Base-by-base conservation (phyloP, 2,113 vertebrate genomes). In the Panurus biarmicus region DNA sequence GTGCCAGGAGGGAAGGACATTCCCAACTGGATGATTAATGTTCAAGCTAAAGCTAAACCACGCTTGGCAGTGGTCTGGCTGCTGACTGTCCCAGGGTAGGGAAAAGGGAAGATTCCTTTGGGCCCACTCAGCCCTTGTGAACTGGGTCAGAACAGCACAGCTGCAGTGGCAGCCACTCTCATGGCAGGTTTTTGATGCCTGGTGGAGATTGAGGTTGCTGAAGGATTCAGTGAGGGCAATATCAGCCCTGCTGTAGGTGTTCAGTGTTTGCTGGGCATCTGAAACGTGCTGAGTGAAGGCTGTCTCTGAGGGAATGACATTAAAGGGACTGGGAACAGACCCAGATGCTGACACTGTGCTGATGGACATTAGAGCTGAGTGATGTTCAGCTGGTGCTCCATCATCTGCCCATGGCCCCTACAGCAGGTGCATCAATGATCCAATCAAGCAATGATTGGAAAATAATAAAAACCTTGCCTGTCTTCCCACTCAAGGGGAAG, bases 1-100 rank as follows among this genome's bases (percentile, higher is more conserved):
- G 48, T 58, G 51, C 47, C 64, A 20, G 31, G 36, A 25, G 66
- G 38, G 33, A 40, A 64, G 54, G 45, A 60, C 16, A 11, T 80
- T 9, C 77, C 76, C 4, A 0, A 1, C 0, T 16, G 42, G 19
- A 23, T 35, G 38, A 15, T 25, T 9, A 12, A 35, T 22, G 44
- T 10, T 47, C 56, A n/a, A 61, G 14, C 16, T 74, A 38, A 70
- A 82, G 45, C 67, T 81, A 11, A 25, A 6, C 33, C 15, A 3
- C 3, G 4, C 54, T 54, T 56, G 44, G 85, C 38, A 17, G 14
- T 2, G 66, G 14, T 25, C 11, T 75, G 90, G n/a, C 61, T 85
- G 62, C 82, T 50, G 61, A 2, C 7, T 19, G 3, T 51, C 18
- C 36, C 26, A 3, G 6, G 16, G 36, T 0, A 48, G 40, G 74